A percentile compares a stretch with the other conserved stretches of the same genome.
Conservation (phyloP, 2,888 invertebrate species). For the Blastobasis lacticolella region DNA sequence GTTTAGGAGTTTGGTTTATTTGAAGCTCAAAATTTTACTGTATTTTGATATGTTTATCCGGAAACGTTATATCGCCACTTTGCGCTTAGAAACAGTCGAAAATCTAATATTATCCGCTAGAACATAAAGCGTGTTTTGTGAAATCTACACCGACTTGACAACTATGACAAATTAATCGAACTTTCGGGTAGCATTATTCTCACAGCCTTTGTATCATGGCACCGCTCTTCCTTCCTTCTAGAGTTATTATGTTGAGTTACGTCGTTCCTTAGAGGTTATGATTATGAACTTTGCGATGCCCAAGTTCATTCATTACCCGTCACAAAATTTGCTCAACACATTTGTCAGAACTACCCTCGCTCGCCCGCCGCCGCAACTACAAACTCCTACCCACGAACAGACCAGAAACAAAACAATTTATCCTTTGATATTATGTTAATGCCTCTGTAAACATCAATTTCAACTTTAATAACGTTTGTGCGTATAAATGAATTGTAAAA, state of each 20-base stretch:
- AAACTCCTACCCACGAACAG: constrained; percentile 1
- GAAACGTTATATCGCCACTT: too few species aligned
- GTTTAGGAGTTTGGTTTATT: too few species aligned
- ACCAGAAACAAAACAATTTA: constrained; percentile 7
- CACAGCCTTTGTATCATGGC: background rate
- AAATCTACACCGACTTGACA: too few species aligned
- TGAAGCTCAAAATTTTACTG: too few species aligned
- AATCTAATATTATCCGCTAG: too few species aligned
- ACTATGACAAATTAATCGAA: too few species aligned
- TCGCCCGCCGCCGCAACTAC: constrained; percentile 8
- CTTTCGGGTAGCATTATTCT: background rate
- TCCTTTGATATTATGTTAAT: constrained; percentile 4
- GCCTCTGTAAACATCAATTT: constrained; percentile 3
- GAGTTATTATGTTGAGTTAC: background rate
- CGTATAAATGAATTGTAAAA: background rate
- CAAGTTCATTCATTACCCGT: constrained; percentile 19
- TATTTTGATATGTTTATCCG: too few species aligned
- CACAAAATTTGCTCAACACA: constrained; percentile 17
- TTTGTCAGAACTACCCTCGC: constrained; percentile 17
- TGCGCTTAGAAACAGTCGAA: too few species aligned
- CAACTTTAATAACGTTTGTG: constrained; percentile 1
- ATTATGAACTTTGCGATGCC: constrained; percentile 15
- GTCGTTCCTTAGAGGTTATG: constrained; percentile 6
- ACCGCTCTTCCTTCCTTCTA: background rate
- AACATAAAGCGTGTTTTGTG: too few species aligned